Percentiles rank a stretch among this genome's conserved stretches.
phyloP scores from a whole-genome alignment of 2,888 invertebrate species.

The Andrena praecox region DNA sequence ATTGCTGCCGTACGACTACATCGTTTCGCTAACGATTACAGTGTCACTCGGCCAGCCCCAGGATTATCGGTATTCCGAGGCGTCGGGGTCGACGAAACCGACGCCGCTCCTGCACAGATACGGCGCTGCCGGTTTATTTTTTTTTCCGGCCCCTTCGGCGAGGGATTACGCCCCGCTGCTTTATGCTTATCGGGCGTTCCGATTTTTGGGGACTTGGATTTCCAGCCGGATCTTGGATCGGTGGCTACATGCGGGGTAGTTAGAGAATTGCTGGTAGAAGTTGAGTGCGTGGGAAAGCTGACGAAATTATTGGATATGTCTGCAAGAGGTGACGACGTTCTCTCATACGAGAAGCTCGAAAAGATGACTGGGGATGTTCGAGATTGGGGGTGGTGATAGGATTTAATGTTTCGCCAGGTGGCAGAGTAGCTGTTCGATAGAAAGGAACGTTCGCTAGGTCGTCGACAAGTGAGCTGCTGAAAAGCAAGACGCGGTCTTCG shows the following conservation, averaged over 20 bases:
- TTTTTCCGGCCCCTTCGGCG: not conserved
- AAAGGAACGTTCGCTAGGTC: not conserved
- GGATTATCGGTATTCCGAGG: slow-evolving; percentile 64
- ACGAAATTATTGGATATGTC: not conserved
- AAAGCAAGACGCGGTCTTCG: not conserved
- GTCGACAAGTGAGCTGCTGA: not conserved
- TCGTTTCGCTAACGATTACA: slow-evolving; percentile 74
- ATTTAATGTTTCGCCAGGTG: too few relatives aligned
- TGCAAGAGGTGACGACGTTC: not conserved
- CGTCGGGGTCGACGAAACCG: slow-evolving; percentile 30
- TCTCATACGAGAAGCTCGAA: not conserved
- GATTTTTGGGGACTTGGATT: not conserved
- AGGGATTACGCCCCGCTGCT: not conserved
- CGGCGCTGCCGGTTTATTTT: slow-evolving; percentile 7
- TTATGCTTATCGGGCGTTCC: not conserved
- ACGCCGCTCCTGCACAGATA: slow-evolving; percentile 25
- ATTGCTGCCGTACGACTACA: slow-evolving; percentile 71
- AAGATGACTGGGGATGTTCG: not conserved
- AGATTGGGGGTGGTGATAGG: too few relatives aligned
- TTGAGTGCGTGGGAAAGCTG: not conserved
- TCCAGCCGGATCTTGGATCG: too few relatives aligned
- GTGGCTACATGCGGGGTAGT: too few relatives aligned
- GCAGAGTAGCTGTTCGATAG: not conserved
- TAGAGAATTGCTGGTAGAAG: not conserved
- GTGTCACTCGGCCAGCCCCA: slow-evolving; percentile 64